These are phyloP conservation scores for Anguilla rostrata DNA, from an alignment of 2,113 vertebrate species.

Conservation along the genomic window DNA sequence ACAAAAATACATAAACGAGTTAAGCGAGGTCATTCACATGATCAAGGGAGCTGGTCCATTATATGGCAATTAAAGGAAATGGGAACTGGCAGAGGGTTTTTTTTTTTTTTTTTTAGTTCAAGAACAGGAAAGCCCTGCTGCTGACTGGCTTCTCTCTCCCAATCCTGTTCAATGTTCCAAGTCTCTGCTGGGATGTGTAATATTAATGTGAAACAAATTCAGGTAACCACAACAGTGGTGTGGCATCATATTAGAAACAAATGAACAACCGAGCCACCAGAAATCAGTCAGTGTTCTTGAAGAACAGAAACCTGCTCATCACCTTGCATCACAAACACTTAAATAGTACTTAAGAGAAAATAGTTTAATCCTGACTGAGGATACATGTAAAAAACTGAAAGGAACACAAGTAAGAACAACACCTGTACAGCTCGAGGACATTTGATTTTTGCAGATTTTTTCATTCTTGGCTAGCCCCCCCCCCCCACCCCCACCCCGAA, in stretches of 20 bases:
- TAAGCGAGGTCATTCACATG: slow-evolving; percentile 52
- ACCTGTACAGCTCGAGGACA: neutral
- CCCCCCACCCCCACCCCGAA: neutral
- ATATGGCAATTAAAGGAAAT: slow-evolving; percentile 39
- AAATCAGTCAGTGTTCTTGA: neutral
- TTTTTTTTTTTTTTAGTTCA: neutral
- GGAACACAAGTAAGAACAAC: neutral
- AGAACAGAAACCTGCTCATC: neutral
- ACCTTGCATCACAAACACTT: neutral
- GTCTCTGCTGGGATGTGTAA: neutral
- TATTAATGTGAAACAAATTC: neutral
- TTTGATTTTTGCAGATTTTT: neutral
- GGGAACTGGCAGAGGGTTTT: neutral
- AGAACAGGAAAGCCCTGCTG: neutral
- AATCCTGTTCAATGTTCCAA: neutral
- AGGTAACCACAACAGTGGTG: neutral
- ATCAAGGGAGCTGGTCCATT: slow-evolving; percentile 52
- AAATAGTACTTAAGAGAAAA: neutral
- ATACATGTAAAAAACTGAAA: neutral
- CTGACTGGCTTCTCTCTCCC: neutral
- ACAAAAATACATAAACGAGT: slow-evolving; percentile 60
- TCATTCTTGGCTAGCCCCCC: neutral
- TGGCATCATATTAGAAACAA: neutral
- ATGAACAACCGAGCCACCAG: neutral
- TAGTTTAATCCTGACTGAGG: neutral